Conservation (phyloP, 2,797 vertebrate genomes). For the Falco naumanni region DNA sequence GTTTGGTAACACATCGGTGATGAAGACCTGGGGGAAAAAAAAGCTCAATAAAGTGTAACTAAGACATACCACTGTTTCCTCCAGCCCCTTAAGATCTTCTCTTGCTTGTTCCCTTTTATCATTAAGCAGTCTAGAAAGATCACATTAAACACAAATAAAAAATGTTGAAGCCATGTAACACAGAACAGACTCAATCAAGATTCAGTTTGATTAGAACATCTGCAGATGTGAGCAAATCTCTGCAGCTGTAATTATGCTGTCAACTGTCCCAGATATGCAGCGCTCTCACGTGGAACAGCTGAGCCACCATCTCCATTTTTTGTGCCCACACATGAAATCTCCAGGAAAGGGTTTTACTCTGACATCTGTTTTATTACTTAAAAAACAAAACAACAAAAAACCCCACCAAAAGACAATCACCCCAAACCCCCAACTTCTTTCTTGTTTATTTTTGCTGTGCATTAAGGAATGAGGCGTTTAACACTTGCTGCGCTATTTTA, state of each 20-base stretch:
- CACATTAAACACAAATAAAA: not conserved
- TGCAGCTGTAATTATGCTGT: not conserved
- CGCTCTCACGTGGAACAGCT: not conserved
- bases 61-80: conserved; percentile 93
- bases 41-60: not conserved
- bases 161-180: not conserved
- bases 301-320: not conserved
- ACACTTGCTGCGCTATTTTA: not conserved
- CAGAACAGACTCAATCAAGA: not conserved
- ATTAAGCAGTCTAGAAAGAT: conserved; percentile 84
- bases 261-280: not conserved
- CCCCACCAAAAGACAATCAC: not conserved
- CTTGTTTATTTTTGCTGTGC: not conserved
- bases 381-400: not conserved
- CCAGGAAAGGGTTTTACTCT: not conserved
- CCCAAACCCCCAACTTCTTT: not conserved
- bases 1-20: not conserved
- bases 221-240: not conserved
- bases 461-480: not conserved
- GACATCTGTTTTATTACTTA: not conserved
- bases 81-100: conserved; percentile 94
- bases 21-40: not conserved
- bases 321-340: not conserved
- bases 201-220: not conserved
- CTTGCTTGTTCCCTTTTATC: conserved; percentile 92